Base-by-base conservation (phyloP, 2,888 invertebrate species). In the Entomobrya proxima region DNA sequence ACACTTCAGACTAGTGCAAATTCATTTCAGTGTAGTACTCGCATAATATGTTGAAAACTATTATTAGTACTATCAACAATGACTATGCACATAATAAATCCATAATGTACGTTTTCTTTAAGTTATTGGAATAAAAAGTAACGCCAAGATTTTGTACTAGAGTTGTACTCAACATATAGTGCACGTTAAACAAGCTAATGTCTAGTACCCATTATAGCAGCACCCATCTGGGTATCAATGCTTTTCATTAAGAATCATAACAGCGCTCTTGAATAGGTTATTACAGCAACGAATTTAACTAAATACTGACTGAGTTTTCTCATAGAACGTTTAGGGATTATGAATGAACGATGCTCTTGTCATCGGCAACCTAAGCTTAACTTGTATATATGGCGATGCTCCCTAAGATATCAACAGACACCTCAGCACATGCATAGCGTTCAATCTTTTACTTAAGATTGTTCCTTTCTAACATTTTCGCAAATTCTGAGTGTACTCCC, bases 401-500 rank as follows among this genome's bases (percentile, higher is more conserved):
- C 61, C 61, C 61, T 64, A 35, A 64, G 18, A 64, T 18, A 18
- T 32, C n/a, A n/a, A n/a, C n/a, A 64, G 18, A 1, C 35, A 35
- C 9, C 11, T n/a, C n/a, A n/a, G n/a, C n/a, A n/a, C n/a, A n/a
- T n/a, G n/a, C n/a, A 3, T 30, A 30, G 32, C 32, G 35, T 64
- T 64, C 61, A 64, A 35, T 64, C 35, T 7, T 3, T n/a, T n/a
- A n/a, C n/a, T n/a, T n/a, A n/a, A n/a, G n/a, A n/a, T 35, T 64
- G 35, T 64, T 64, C n/a, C 61, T 32, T 64, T 64, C 30, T n/a
- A n/a, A 58, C 5, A 58, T 58, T 27, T 58, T 58, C 30, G 58
- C 58, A 58, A n/a, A 18, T 21, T 52, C 3, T 18, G 3, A 13
- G 24, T 3, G 52, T 21, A 52, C 21, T 21, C 52, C 21, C 52